Conservation (phyloP, 2,113 vertebrate species). For the Fulica atra region DNA sequence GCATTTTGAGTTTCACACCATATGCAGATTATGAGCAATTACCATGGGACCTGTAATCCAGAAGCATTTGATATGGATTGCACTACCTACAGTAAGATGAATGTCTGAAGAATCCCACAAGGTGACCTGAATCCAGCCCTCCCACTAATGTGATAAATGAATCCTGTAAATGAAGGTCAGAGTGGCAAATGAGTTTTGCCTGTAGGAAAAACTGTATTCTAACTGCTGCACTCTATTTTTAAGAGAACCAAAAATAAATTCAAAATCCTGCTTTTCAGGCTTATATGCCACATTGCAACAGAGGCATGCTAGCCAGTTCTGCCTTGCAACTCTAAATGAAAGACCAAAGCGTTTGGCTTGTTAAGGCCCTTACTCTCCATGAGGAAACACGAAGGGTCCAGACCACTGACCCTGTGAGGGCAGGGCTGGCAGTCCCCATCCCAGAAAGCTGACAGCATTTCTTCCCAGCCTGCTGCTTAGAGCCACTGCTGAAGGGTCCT, state of each 20-base stretch:
- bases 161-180: not conserved
- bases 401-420: not conserved
- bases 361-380: not conserved
- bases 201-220: not conserved
- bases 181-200: not conserved
- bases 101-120: not conserved
- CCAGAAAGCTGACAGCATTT: not conserved
- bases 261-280: not conserved
- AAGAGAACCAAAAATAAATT: not conserved
- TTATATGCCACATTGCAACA: not conserved
- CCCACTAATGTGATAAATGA: not conserved
- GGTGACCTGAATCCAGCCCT: not conserved
- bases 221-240: not conserved
- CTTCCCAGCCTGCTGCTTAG: not conserved
- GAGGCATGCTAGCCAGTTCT: rapidly evolving
- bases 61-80: not conserved
- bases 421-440: not conserved
- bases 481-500: not conserved
- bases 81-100: not conserved
- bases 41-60: not conserved
- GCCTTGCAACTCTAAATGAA: not conserved
- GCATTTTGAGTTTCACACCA: not conserved
- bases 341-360: not conserved
- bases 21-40: not conserved
- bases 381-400: not conserved